Percentiles rank a stretch among this genome's conserved stretches.
Conservation (phyloP, 2,888 invertebrate species). For the Lasioglossum oenotherae region DNA sequence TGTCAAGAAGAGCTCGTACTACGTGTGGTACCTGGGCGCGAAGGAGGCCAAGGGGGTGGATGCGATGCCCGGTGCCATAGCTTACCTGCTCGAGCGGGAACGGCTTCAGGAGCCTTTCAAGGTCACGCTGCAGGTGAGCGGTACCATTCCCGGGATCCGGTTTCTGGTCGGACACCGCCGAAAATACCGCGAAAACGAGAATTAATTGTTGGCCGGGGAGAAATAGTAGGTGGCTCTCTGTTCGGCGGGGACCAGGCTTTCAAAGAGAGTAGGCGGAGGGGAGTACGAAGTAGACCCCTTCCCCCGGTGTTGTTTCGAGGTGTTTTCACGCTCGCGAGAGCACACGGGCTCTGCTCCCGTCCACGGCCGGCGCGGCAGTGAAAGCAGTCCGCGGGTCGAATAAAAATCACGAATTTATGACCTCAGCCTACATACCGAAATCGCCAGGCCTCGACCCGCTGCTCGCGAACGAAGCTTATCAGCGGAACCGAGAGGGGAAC, state of each 20-base stretch:
- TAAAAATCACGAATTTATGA: conserved; percentile 67
- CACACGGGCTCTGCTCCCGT: conserved; percentile 10
- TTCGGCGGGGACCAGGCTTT: neutral
- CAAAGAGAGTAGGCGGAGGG: neutral
- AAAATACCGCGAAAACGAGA: conserved; percentile 60
- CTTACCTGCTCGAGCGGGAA: conserved; percentile 93
- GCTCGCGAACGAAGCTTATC: conserved; percentile 33
- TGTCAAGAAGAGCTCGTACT: conserved; percentile 95
- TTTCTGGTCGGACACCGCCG: conserved; percentile 54
- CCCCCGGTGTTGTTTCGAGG: neutral
- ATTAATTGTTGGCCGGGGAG: conserved; percentile 25
- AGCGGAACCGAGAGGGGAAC: conserved; percentile 30
- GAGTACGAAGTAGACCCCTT: neutral
- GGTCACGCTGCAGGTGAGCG: conserved; percentile 92
- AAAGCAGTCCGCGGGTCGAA: conserved; percentile 62
- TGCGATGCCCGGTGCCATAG: conserved; percentile 93
- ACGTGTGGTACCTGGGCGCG: conserved; percentile 97
- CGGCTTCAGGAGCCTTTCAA: conserved; percentile 94
- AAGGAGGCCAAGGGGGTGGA: conserved; percentile 96
- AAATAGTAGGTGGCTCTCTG: conserved; percentile 1
- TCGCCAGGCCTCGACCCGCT: conserved; percentile 38
- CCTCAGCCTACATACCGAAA: conserved; percentile 58
- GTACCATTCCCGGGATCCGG: conserved; percentile 71
- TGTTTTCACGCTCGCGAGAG: conserved; percentile 28
- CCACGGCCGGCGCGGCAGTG: conserved; percentile 57